Evolutionary conservation across 2,888 invertebrate genomes (phyloP).

Genomic region (Zaprionus obscuricornis): DNA sequence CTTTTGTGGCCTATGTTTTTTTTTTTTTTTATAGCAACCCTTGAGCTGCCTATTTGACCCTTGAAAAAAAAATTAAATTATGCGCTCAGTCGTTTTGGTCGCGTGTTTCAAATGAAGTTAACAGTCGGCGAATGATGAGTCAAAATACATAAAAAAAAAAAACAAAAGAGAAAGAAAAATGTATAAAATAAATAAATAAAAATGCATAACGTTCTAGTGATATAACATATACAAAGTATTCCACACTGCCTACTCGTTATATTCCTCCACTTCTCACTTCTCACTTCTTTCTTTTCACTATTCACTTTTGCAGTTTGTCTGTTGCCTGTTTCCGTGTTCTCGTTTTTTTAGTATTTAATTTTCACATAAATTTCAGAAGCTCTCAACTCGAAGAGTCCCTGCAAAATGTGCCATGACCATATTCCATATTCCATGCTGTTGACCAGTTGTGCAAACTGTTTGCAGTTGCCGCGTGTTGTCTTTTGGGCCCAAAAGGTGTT

Average conservation of each 20-base stretch:
- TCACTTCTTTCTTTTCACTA: too few species aligned
- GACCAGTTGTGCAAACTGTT: slow-evolving; percentile 56
- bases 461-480: slow-evolving; percentile 65
- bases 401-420: too few species aligned
- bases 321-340: too few species aligned
- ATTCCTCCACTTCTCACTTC: too few species aligned
- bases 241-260: background rate
- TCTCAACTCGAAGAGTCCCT: too few species aligned
- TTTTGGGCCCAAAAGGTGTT: slow-evolving; percentile 65
- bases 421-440: slow-evolving; percentile 6
- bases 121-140: slow-evolving; percentile 61
- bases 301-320: slow-evolving; percentile 21
- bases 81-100: slow-evolving; percentile 78
- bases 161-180: background rate
- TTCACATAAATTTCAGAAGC: slow-evolving; percentile 49
- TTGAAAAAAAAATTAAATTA: slow-evolving; percentile 75
- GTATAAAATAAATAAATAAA: background rate
- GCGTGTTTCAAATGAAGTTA: slow-evolving; percentile 52
- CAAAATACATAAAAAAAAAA: slow-evolving; percentile 69
- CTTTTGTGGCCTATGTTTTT: background rate
- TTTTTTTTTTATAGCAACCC: slow-evolving; percentile 27
- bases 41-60: slow-evolving; percentile 40
- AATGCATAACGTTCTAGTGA: slow-evolving; percentile 22
- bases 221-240: background rate
- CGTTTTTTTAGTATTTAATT: too few species aligned